Percentiles rank a stretch among this genome's conserved stretches.
Conservation (phyloP, 2,797 vertebrate genomes). For the Muscicapa comitata region DNA sequence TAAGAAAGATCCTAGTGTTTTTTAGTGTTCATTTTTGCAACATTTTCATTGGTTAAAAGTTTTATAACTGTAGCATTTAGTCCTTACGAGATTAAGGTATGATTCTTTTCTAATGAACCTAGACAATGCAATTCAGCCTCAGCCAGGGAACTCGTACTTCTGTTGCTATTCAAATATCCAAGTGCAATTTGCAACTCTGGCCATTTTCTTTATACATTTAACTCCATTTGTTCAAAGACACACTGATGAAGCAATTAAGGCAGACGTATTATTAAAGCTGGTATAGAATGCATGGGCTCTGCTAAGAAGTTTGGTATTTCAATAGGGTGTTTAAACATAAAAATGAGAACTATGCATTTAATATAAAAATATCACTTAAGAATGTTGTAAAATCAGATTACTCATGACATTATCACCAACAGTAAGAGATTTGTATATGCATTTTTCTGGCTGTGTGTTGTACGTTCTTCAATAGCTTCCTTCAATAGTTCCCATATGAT, state of each 20-base stretch:
- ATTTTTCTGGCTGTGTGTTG: background rate
- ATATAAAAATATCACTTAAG: background rate
- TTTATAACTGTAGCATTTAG: background rate
- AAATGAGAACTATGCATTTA: background rate
- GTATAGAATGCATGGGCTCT: background rate
- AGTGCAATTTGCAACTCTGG: conserved; percentile 18
- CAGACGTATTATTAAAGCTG: background rate
- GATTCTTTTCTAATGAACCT: background rate
- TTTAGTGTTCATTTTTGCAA: background rate
- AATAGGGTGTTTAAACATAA: background rate
- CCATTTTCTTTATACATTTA: background rate
- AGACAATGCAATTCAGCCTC: conserved; percentile 28
- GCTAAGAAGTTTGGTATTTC: background rate
- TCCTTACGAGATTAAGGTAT: background rate
- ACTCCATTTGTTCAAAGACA: conserved; percentile 20
- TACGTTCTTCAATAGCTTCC: background rate
- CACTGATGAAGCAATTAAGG: background rate
- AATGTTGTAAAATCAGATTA: conserved; percentile 22
- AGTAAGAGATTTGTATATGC: background rate
- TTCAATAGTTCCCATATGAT: background rate
- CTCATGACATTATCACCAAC: background rate
- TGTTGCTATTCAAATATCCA: conserved; percentile 38
- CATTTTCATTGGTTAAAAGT: background rate
- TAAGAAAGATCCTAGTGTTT: background rate
- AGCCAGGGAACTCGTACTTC: conserved; percentile 27